A percentile compares a stretch with the other conserved stretches of the same genome.
Conservation (phyloP, 2,113 vertebrate species). For the Oryzias celebensis region DNA sequence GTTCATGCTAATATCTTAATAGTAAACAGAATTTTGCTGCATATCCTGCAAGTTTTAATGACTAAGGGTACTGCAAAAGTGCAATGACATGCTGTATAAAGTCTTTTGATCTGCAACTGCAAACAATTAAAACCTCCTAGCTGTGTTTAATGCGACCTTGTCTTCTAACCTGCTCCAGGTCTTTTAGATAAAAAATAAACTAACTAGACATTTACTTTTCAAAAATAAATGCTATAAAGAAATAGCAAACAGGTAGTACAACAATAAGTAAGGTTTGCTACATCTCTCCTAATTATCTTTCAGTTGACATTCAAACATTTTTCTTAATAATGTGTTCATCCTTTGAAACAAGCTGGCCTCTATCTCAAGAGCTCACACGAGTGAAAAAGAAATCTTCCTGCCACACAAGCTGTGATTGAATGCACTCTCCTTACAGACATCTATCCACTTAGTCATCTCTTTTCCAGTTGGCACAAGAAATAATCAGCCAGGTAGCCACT, state of each 20-base stretch:
- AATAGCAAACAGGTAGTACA: not conserved
- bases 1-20: not conserved
- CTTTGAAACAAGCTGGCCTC: constrained; percentile 8
- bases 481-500: constrained; percentile 14
- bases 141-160: constrained; percentile 15
- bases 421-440: constrained; percentile 18
- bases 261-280: not conserved
- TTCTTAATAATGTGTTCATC: constrained; percentile 9
- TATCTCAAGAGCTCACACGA: constrained; percentile 20
- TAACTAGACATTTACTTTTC: not conserved
- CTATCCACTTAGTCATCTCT: constrained; percentile 34
- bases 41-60: not conserved
- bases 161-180: constrained; percentile 4
- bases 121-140: constrained; percentile 5
- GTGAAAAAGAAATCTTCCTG: constrained; percentile 7
- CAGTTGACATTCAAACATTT: constrained; percentile 1
- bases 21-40: not conserved
- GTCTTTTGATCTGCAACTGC: constrained; percentile 8
- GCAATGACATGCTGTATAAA: not conserved
- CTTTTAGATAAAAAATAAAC: not conserved
- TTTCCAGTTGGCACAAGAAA: constrained; percentile 19
- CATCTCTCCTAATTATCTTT: too few species aligned
- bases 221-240: too few species aligned
- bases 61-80: not conserved
- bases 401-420: constrained; percentile 8